phyloP scores from a whole-genome alignment of 2,888 invertebrate species.

The Xestia xanthographa region DNA sequence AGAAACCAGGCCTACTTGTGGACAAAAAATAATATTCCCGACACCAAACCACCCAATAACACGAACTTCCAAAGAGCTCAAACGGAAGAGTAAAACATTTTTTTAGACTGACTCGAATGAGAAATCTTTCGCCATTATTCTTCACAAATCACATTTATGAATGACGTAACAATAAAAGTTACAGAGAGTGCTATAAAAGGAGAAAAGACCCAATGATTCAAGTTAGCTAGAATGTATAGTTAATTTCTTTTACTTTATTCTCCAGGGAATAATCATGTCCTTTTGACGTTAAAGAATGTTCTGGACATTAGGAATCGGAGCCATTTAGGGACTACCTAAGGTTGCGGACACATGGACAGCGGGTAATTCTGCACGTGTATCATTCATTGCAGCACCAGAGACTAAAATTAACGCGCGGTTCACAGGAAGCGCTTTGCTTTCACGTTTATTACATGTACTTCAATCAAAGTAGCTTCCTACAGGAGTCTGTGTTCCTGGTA shows the following conservation, averaged over 20 bases:
- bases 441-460: slow-evolving; percentile 35
- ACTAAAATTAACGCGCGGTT: slow-evolving; percentile 31
- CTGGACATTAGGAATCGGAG: slow-evolving; percentile 8
- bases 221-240: slow-evolving; percentile 30
- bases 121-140: slow-evolving; percentile 48
- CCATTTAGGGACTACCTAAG: slow-evolving; percentile 10
- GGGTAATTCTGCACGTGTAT: slow-evolving; percentile 32
- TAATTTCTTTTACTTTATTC: slow-evolving; percentile 36
- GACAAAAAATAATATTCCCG: slow-evolving; percentile 41
- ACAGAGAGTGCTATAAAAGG: slow-evolving; percentile 30
- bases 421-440: slow-evolving; percentile 28
- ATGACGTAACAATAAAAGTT: slow-evolving; percentile 58
- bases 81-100: slow-evolving; percentile 27
- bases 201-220: slow-evolving; percentile 52
- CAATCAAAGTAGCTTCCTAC: slow-evolving; percentile 26
- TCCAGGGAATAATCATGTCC: slow-evolving; percentile 35
- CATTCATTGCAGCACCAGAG: slow-evolving; percentile 24
- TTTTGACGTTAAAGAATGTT: slow-evolving; percentile 27
- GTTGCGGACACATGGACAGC: not conserved
- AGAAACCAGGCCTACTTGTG: slow-evolving; percentile 23
- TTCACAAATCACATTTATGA: slow-evolving; percentile 53
- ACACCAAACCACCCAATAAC: slow-evolving; percentile 38
- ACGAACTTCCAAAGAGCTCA: slow-evolving; percentile 24
- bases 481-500: not conserved
- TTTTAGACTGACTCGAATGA: slow-evolving; percentile 31